Evolutionary conservation across 1,140 invertebrate species (phyloP), one percentile per base, ranked within the genome.

Genomic region (Nasonia vitripennis): DNA sequence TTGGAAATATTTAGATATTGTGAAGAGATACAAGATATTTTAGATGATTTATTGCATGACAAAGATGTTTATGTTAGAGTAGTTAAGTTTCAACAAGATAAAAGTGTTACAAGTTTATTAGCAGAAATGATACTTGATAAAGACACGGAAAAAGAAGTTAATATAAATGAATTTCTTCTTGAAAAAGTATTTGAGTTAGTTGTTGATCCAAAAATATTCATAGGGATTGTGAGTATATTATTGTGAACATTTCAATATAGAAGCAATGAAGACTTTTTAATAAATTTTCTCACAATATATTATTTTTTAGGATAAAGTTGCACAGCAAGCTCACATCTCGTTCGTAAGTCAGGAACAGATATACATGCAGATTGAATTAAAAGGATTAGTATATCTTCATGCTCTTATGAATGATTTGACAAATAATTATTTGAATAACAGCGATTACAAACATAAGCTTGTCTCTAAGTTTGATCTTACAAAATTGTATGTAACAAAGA

Each of bases 21-120:
- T 31, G 17, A 73, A 82, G 27, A 74, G 17, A 34, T 82, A 4
- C 10, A 73, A 82, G 9, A 27, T 14, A 34, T 82, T 11, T n/a
- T 82, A n/a, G 20, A 73, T 11, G 70, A 82, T 17, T 51, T 55
- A 51, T 27, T 82, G 5, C 10, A 2, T 17, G 48, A 82, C 9
- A 70, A 74, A 55, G 23, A 82, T 55, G 81, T 82, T 45, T 82
- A 31, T 55, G 70, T 82, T 9, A 74, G n/a, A 81, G 41, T 48
- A 34, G 10, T 34, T 3, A 74, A 55, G 5, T 2, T 34, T 34
- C 10, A 73, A 51, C 6, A 71, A 48, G 34, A 81, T 45, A 7
- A 71, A 27, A 20, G 73, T 81, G 67, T 1, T 12, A n/a, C n/a
- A 31, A 78, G n/a, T 9, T 23, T 78, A 41, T 78, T 11, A 27